Evolutionary conservation across 2,888 invertebrate species (phyloP).

Genomic region (Athalia rosae): DNA sequence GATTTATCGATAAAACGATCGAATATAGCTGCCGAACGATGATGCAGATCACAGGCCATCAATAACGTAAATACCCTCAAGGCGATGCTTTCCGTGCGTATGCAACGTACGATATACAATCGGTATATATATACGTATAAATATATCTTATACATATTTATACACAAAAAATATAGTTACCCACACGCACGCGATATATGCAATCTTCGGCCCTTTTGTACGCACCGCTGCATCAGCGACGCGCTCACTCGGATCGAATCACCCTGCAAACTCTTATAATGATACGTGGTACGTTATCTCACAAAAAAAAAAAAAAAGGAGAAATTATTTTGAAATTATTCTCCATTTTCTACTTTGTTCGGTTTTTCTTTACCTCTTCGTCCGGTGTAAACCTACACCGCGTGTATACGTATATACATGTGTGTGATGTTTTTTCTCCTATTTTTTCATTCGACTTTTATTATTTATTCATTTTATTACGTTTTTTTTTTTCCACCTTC

Average conservation of each 20-base stretch:
- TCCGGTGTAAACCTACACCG: too few species aligned
- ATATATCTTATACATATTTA: background rate
- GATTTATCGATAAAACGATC: slow-evolving; percentile 38
- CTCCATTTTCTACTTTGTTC: slow-evolving; percentile 18
- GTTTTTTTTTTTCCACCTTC: slow-evolving; percentile 51
- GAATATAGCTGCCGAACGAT: slow-evolving; percentile 24
- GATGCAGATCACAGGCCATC: slow-evolving; percentile 37
- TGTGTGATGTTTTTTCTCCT: slow-evolving; percentile 49
- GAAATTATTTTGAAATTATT: slow-evolving; percentile 5
- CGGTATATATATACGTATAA: background rate
- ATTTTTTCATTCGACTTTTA: slow-evolving; percentile 55
- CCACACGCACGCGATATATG: too few species aligned
- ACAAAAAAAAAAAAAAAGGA: slow-evolving; percentile 18
- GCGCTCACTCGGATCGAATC: too few species aligned
- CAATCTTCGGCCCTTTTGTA: too few species aligned
- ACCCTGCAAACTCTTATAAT: too few species aligned
- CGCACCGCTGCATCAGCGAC: too few species aligned
- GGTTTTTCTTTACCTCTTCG: slow-evolving; percentile 48
- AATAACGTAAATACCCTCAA: slow-evolving; percentile 40
- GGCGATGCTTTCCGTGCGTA: slow-evolving; percentile 9
- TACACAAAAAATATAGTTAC: too few species aligned
- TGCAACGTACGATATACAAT: too few species aligned
- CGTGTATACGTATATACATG: slow-evolving; percentile 2
- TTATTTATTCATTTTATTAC: slow-evolving; percentile 46
- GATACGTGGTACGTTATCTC: slow-evolving; percentile 23